phyloP scores from a whole-genome alignment of 2,888 invertebrate species.

The Helicoverpa assulta region DNA sequence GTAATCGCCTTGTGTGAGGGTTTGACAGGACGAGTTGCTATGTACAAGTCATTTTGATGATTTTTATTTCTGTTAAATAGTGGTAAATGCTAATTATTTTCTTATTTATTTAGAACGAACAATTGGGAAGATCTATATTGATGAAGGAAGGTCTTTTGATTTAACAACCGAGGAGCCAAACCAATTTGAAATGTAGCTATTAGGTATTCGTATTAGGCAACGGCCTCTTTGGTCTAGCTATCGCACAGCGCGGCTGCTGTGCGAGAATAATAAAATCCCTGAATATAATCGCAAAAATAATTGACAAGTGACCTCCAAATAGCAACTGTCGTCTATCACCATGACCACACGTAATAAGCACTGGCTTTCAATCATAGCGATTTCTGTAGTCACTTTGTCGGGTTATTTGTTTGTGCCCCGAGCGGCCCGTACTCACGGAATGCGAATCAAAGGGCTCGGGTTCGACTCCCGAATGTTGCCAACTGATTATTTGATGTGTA shows the following conservation, averaged over 20 bases:
- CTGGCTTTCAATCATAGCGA: slow-evolving; percentile 67
- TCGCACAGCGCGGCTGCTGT: too few relatives aligned
- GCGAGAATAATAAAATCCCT: too few relatives aligned
- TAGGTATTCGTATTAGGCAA: too few relatives aligned
- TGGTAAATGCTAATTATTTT: too few relatives aligned
- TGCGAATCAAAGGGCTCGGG: slow-evolving; percentile 69
- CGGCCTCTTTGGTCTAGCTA: too few relatives aligned
- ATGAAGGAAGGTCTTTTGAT: too few relatives aligned
- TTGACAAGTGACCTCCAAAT: not conserved
- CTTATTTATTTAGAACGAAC: too few relatives aligned
- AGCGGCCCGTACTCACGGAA: slow-evolving; percentile 68
- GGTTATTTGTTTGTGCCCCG: slow-evolving; percentile 79
- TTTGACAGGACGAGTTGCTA: not conserved
- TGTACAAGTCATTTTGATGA: not conserved
- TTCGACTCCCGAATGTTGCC: slow-evolving; percentile 47
- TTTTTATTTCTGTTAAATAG: too few relatives aligned
- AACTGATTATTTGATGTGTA: slow-evolving; percentile 36
- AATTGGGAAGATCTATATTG: too few relatives aligned
- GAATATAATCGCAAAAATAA: too few relatives aligned
- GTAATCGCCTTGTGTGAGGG: not conserved
- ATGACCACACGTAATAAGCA: slow-evolving; percentile 57
- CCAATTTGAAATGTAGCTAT: too few relatives aligned
- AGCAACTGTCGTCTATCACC: not conserved
- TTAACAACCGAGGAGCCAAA: too few relatives aligned
- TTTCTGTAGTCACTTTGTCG: slow-evolving; percentile 73